phyloP scores from a whole-genome alignment of 2,888 invertebrate genomes.

The Phaonia tiefii region DNA sequence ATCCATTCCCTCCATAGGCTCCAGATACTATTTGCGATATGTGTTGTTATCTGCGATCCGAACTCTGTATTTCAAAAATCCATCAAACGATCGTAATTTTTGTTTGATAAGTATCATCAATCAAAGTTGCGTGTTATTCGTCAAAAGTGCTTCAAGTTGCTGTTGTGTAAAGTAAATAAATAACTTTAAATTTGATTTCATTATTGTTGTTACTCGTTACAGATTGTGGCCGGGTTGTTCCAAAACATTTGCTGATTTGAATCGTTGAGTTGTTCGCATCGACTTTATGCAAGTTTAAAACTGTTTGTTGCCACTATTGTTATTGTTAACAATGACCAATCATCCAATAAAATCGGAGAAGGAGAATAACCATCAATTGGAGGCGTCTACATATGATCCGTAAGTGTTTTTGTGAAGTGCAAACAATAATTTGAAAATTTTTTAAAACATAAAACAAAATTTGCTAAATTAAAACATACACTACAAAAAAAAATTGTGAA shows the following conservation, averaged over 20 bases:
- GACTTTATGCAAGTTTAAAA: too few species aligned
- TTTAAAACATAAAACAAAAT: too few species aligned
- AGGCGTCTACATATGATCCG: constrained; percentile 68
- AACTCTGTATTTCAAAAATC: not conserved
- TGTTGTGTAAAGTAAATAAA: constrained; percentile 8
- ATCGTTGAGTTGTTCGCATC: too few species aligned
- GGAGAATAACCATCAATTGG: constrained; percentile 73
- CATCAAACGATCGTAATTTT: not conserved
- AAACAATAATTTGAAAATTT: too few species aligned
- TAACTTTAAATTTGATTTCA: constrained; percentile 3
- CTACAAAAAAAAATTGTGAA: too few species aligned
- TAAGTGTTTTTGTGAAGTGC: constrained; percentile 68
- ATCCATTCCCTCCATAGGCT: too few species aligned
- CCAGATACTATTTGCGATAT: too few species aligned
- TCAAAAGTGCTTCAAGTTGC: not conserved
- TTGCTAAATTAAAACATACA: too few species aligned
- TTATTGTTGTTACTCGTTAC: constrained; percentile 10
- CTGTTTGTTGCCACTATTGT: too few species aligned
- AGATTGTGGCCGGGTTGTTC: not conserved
- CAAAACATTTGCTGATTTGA: too few species aligned
- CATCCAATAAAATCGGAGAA: constrained; percentile 70
- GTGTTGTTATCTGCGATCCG: not conserved
- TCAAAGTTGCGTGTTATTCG: constrained; percentile 14
- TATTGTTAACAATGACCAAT: not conserved
- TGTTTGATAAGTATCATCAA: constrained; percentile 21